Percentiles rank a stretch among this genome's conserved stretches.
phyloP scores from a whole-genome alignment of 2,113 vertebrate species.

The Eonycteris spelaea region DNA sequence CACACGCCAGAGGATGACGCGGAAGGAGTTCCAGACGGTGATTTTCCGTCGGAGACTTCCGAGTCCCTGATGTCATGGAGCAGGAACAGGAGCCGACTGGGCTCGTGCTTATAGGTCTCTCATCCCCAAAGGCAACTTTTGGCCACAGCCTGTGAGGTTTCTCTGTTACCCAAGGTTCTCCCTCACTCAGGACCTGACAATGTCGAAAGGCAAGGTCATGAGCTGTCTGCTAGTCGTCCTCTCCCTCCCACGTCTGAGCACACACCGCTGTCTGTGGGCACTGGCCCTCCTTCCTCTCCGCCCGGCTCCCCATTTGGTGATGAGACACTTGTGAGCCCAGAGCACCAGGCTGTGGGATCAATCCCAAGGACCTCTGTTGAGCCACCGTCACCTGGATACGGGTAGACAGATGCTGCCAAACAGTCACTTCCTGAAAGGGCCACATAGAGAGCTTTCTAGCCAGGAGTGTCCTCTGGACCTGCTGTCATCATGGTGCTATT shows the following conservation, averaged over 20 bases:
- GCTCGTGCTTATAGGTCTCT: not conserved
- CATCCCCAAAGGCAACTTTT: not conserved
- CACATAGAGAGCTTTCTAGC: not conserved
- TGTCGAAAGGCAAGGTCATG: not conserved
- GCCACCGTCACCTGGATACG: not conserved
- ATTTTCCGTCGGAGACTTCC: slow-evolving; percentile 47
- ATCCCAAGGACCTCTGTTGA: not conserved
- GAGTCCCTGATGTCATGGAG: slow-evolving; percentile 25
- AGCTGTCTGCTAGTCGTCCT: not conserved
- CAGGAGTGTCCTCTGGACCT: not conserved
- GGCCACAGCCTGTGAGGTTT: not conserved
- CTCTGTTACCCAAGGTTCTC: not conserved
- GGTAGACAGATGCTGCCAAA: not conserved
- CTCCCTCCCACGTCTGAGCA: not conserved
- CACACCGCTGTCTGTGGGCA: not conserved
- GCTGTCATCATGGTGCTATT: not conserved
- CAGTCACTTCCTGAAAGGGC: not conserved
- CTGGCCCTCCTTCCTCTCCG: not conserved
- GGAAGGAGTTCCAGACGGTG: not conserved
- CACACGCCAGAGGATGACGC: not conserved
- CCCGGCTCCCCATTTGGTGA: not conserved
- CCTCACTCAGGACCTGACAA: not conserved
- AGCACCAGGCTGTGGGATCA: not conserved
- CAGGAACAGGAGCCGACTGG: not conserved
- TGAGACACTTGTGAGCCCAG: not conserved